Conservation (phyloP, 2,797 vertebrate genomes). For the Podargus strigoides region DNA sequence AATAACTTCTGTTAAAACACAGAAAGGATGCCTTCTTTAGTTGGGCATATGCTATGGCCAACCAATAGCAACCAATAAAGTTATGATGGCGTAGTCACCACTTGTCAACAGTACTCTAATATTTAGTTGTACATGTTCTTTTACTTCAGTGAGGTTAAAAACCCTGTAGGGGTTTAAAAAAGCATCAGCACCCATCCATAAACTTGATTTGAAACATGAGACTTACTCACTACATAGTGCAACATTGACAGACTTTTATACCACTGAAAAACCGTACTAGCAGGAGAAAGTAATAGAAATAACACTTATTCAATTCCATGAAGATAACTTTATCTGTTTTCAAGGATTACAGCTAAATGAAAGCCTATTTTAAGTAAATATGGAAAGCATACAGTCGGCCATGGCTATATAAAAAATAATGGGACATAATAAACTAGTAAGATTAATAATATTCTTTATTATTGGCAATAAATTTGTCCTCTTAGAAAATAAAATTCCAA, state of each 20-base stretch:
- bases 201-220: not conserved
- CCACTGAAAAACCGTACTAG: not conserved
- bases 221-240: not conserved
- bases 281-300: not conserved
- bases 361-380: not conserved
- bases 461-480: not conserved
- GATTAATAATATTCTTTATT: not conserved
- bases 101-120: not conserved
- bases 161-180: not conserved
- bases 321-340: not conserved
- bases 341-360: not conserved
- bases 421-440: not conserved
- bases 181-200: not conserved
- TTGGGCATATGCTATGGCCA: not conserved
- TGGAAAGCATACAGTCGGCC: not conserved
- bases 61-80: not conserved
- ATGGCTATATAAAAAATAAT: not conserved
- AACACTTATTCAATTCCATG: not conserved
- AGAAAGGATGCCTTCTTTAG: not conserved
- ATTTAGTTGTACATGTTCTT: not conserved
- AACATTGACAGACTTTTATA: not conserved
- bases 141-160: not conserved
- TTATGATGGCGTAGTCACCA: not conserved
- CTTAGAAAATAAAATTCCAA: not conserved
- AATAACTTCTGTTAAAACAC: not conserved